A percentile compares a stretch with the other conserved stretches of the same genome.
These are phyloP conservation scores for Diplolepis rosae DNA, from an alignment of 2,888 invertebrate genomes.

Conservation along the genomic window DNA sequence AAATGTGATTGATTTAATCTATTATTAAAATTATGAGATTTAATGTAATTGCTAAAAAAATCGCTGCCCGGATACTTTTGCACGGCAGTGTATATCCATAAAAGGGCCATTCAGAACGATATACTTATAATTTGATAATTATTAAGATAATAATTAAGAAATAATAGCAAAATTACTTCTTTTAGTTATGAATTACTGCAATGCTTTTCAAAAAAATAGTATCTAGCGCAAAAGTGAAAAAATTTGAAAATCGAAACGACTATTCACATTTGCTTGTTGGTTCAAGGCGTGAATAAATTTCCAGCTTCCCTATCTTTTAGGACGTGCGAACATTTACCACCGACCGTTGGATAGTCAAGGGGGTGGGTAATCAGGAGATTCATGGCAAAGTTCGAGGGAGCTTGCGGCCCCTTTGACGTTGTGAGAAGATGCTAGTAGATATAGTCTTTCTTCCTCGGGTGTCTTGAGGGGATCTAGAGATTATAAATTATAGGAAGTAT, in stretches of 20 bases:
- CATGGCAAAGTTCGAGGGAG: not conserved
- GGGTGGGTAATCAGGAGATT: conserved; percentile 9
- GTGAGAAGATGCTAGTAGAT: not conserved
- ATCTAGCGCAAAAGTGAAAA: not conserved
- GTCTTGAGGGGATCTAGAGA: not conserved
- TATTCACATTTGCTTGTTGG: not conserved
- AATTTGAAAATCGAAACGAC: not conserved
- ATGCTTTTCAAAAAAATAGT: no score
- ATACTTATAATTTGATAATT: no score
- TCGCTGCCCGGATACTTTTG: no score
- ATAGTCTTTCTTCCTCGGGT: conserved; percentile 4
- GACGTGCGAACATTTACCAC: conserved; percentile 21
- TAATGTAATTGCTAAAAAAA: no score
- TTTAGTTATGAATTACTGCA: no score
- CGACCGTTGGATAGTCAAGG: not conserved
- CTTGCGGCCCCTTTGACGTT: not conserved
- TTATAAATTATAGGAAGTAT: conserved; percentile 16
- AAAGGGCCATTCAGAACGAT: no score
- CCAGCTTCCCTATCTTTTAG: not conserved
- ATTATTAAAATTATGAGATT: no score
- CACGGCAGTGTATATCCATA: no score
- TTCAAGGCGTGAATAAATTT: conserved; percentile 20
- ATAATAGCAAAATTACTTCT: no score
- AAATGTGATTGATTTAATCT: no score
- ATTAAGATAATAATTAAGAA: no score